phyloP scores from a whole-genome alignment of 2,888 invertebrate genomes.

The Pseudeuparius sepicola region DNA sequence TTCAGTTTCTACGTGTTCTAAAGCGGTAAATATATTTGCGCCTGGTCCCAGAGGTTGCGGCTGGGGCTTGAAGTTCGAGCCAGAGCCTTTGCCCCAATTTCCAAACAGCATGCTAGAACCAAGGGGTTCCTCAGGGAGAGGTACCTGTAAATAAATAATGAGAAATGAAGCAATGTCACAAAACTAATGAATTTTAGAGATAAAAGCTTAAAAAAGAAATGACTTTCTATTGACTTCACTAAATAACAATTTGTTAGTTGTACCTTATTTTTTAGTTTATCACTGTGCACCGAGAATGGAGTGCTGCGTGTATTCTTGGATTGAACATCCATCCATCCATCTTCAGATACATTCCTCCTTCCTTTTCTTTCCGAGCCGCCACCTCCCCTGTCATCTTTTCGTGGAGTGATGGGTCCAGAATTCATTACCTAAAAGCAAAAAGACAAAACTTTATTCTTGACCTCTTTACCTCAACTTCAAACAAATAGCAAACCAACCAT shows the following conservation, averaged over 20 bases:
- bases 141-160: too few species aligned
- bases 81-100: conserved; percentile 37
- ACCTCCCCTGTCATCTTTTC: conserved; percentile 51
- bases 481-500: too few species aligned
- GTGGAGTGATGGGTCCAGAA: conserved; percentile 40
- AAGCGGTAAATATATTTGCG: conserved; percentile 42
- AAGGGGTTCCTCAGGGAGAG: conserved; percentile 39
- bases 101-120: conserved; percentile 38
- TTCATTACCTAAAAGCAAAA: too few species aligned
- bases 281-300: conserved; percentile 40
- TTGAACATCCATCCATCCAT: conserved; percentile 33
- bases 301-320: conserved; percentile 19
- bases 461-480: too few species aligned
- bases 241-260: too few species aligned
- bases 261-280: conserved; percentile 43
- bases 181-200: too few species aligned
- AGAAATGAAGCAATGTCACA: conserved; percentile 11
- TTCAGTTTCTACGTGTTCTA: conserved; percentile 39
- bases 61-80: conserved; percentile 31
- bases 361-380: conserved; percentile 30
- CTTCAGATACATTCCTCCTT: conserved; percentile 32
- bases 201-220: too few species aligned
- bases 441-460: too few species aligned
- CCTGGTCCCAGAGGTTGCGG: conserved; percentile 24
- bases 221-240: too few species aligned